Evolutionary conservation across 2,888 invertebrate genomes (phyloP), one percentile per base, ranked within the genome.

Genomic region (Cheilosia grossa): DNA sequence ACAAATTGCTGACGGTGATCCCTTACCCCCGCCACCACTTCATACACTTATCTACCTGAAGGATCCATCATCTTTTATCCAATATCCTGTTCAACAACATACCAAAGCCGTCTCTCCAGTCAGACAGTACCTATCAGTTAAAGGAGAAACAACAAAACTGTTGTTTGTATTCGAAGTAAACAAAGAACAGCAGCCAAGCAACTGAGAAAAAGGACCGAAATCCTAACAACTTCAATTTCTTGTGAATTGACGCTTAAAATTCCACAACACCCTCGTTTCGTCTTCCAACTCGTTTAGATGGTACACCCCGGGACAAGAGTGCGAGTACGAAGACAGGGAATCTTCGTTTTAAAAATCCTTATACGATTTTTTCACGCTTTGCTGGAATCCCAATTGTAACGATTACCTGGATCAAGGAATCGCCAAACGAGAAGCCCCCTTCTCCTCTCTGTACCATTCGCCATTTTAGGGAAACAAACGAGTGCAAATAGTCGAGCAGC

Each of bases 171-270:
- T 49, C 51, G 53, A 19, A 53, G 42, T 27, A 77, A 77, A 77
- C 77, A 77, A 66, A 49, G 56, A 44, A 37, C 15, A 17, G 15
- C 7, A n/a, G 9, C 9, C 30, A 27, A 24, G 10, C 15, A 27
- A 27, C 27, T 27, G 30, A 13, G 24, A 42, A 47, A 44, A 44
- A 33, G 24, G 21, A 37, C 10, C 37, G 37, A 59, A 53, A 61
- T 69, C 59, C 67, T 69, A 54, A 61, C 70, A 72, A 64, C 70
- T 79, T 79, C 70, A 72, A 72, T 72, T 79, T 70, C 78, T 72
- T 70, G 70, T 70, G 78, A 79, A 79, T 63, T 79, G 78, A 63
- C 70, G 78, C 78, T 79, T 79, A 51, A 79, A 79, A 79, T 79
- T 79, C 64, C 58, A 70, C 64, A 79, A 79, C 70, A 63, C 70